Percentiles rank a stretch among this genome's conserved stretches.
Conservation (phyloP, 2,113 vertebrate species). For the Archocentrus centrarchus region DNA sequence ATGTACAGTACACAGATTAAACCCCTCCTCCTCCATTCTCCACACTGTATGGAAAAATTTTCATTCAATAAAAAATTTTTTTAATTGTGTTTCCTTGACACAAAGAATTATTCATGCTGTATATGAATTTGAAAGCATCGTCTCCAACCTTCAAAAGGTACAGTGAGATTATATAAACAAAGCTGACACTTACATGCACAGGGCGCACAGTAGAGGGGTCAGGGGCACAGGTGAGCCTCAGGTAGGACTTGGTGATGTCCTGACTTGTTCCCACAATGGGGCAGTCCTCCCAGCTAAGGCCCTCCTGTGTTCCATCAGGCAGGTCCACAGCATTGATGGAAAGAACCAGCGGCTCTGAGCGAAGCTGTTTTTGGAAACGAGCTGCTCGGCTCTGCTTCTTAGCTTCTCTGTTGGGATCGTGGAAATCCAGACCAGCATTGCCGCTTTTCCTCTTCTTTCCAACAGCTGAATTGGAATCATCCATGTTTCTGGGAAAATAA, state of each 20-base stretch:
- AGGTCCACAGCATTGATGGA: slow-evolving; percentile 84
- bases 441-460: slow-evolving; percentile 86
- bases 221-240: slow-evolving; percentile 91
- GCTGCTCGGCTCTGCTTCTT: slow-evolving; percentile 91
- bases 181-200: slow-evolving; percentile 80
- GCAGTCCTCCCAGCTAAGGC: slow-evolving; percentile 91
- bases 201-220: slow-evolving; percentile 90
- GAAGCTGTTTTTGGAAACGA: slow-evolving; percentile 90
- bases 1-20: not conserved
- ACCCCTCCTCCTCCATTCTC: not conserved
- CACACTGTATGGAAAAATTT: not conserved
- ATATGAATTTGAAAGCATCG: not conserved
- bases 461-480: slow-evolving; percentile 70
- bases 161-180: not conserved
- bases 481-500: slow-evolving; percentile 69
- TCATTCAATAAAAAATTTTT: not conserved
- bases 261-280: slow-evolving; percentile 91
- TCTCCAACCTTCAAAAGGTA: not conserved
- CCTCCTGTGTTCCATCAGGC: slow-evolving; percentile 80
- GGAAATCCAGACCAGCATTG: slow-evolving; percentile 84
- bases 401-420: slow-evolving; percentile 89
- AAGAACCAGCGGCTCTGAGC: slow-evolving; percentile 89
- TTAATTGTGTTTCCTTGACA: not conserved
- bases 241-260: slow-evolving; percentile 90
- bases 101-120: not conserved